These are phyloP conservation scores for Eulithis testata DNA, from an alignment of 2,888 invertebrate genomes.

Conservation along the genomic window DNA sequence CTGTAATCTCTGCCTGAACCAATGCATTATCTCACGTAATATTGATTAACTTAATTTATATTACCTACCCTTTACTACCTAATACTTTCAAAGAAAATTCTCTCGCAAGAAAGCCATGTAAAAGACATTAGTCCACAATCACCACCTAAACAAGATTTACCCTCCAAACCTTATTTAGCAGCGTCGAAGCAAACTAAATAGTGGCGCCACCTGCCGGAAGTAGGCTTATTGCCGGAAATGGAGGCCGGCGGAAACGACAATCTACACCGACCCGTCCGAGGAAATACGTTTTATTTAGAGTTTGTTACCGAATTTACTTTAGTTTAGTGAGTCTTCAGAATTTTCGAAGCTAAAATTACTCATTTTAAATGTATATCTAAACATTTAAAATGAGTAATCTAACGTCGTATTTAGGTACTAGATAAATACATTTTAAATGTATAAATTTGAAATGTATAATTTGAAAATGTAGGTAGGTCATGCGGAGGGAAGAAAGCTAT, in stretches of 20 bases:
- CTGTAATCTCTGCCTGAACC: too few species aligned
- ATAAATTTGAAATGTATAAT: too few species aligned
- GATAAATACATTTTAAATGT: too few species aligned
- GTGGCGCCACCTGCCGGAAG: conserved; percentile 29
- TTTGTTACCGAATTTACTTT: not conserved
- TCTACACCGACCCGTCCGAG: conserved; percentile 19
- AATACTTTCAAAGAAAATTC: conserved; percentile 2
- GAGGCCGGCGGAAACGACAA: conserved; percentile 21
- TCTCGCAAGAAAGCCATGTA: conserved; percentile 1
- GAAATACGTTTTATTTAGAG: conserved; percentile 15
- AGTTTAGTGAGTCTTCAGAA: not conserved
- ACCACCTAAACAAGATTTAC: conserved; percentile 28
- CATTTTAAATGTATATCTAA: too few species aligned
- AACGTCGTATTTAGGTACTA: too few species aligned
- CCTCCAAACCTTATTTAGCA: conserved; percentile 45
- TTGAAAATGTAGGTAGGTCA: too few species aligned
- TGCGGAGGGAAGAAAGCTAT: too few species aligned
- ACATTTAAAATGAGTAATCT: too few species aligned
- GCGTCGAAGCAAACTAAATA: conserved; percentile 38
- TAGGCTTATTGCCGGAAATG: conserved; percentile 29
- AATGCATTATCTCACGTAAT: too few species aligned
- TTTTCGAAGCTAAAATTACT: too few species aligned
- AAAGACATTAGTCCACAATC: conserved; percentile 1
- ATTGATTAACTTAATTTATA: too few species aligned
- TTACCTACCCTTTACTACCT: too few species aligned